Conservation (phyloP, 2,113 vertebrate species). For the Cyphomyrus discorhynchus region DNA sequence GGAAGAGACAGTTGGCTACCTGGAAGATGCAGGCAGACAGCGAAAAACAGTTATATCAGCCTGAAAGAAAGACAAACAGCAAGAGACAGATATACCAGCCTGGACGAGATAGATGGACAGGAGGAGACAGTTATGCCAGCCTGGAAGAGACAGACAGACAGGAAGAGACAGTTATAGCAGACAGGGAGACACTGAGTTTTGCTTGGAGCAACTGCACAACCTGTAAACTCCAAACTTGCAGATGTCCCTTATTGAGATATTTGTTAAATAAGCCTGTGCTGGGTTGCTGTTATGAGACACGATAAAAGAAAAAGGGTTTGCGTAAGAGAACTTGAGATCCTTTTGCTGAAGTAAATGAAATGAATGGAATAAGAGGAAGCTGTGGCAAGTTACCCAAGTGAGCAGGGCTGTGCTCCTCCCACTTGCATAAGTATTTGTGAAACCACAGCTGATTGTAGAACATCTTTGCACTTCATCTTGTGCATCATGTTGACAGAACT, state of each 20-base stretch:
- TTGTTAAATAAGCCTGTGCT: neutral
- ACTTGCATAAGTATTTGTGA: neutral
- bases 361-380: neutral
- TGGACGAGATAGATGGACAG: neutral
- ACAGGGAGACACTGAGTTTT: neutral
- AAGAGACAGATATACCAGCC: neutral
- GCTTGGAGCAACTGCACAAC: neutral
- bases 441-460: neutral
- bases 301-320: neutral
- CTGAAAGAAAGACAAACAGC: too few relatives aligned
- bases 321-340: neutral
- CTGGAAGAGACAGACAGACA: conserved; percentile 46
- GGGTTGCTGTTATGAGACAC: neutral
- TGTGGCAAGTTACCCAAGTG: neutral
- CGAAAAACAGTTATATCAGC: too few relatives aligned
- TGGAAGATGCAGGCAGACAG: too few relatives aligned
- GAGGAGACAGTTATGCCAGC: neutral
- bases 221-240: neutral
- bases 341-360: neutral
- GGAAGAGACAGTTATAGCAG: conserved; percentile 51
- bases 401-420: neutral
- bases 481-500: neutral
- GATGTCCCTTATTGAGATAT: neutral
- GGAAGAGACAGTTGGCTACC: too few relatives aligned
- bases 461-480: neutral